Base-by-base conservation (phyloP, 2,888 invertebrate genomes). In the Lepeophtheirus nordmannii region DNA sequence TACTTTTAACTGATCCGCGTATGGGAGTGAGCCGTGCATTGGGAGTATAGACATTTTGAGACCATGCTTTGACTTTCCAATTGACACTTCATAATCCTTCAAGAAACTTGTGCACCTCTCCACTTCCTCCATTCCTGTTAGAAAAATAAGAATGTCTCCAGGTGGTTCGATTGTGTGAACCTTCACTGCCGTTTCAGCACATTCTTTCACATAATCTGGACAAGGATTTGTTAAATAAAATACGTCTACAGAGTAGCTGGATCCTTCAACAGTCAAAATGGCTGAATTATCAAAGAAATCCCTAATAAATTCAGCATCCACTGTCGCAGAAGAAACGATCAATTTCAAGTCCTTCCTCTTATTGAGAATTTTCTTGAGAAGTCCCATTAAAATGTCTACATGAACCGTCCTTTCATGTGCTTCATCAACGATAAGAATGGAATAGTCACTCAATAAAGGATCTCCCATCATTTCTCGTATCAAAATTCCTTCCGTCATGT, bases 91-190 rank as follows among this genome's bases (percentile, higher is more conserved):
- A 30, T 30, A 30, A 10, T 82, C 81, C 64, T 80, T 79, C 0
- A 89, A 75, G 0, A 83, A 74, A 39, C 83, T 80, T 2, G 85
- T 79, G 0, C 87, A 89, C 67, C 83, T 78, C 68, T 87, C 84
- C 2, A 97, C 93, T 78, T 97, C 96, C 73, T 96, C 94, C 81
- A 86, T 87, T 20, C 93, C 92, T 0, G 93, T 93, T 1, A 94
- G 79, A 75, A 98, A 98, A 0, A 88, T 88, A 10, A 98, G 76
- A 65, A 98, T 81, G 74, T 97, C 97, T 0, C 96, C 96, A 37
- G 80, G 77, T 17, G 81, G 82, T 68, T 86, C 82, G 65, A 72
- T 74, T 66, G 73, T 71, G 72, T 97, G 93, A 71, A 98, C 89
- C 74, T 89, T 89, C 68, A 93, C 78, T 0, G 86, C 83, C 0